Evolutionary conservation across 2,888 invertebrate species (phyloP), one percentile per base, ranked within the genome.

Genomic region (Ceratothoa steindachneri): DNA sequence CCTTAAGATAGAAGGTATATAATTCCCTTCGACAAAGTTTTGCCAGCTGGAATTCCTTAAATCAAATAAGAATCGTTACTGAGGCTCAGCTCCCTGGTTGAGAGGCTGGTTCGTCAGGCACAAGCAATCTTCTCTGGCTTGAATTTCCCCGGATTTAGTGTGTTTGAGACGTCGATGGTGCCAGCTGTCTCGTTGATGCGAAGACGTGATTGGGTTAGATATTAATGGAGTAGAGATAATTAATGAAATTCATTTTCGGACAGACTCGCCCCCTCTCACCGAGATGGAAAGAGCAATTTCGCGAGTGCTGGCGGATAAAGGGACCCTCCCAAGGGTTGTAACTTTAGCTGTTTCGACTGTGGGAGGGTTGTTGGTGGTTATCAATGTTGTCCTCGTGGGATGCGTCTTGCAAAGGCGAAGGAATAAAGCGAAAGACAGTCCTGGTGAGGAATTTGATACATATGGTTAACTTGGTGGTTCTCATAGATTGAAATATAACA

Each of bases 311-410:
- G 76, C 75, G 15, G 76, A 75, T 53, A 79, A 79, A 64, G 75
- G 75, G 7, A 73, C 71, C 53, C 70, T 76, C 4, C 77, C 80
- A 0, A 64, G 73, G 12, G 77, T 80, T 60, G 80, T 76, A 24
- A 80, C 77, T 15, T 64, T 80, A 24, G 75, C 80, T 19, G 93
- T 94, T 71, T 93, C 93, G 67, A 90, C 93, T 80, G 90, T 93
- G 73, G 95, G 93, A 55, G 90, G 93, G 71, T 89, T 91, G 76
- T 88, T 95, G 81, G 91, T 95, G 80, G 87, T 93, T 80, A 88
- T 94, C 84, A 95, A 95, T 86, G 90, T 95, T 83, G 89, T 94
- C 82, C 88, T 95, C 86, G 92, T 95, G 81, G 92, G 93, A 82
- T 94, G 93, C 85, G 95, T 94, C 86, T 89, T 95, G 80, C 90